Conservation (phyloP, 2,888 invertebrate genomes). For the Nemurella pictetii region DNA sequence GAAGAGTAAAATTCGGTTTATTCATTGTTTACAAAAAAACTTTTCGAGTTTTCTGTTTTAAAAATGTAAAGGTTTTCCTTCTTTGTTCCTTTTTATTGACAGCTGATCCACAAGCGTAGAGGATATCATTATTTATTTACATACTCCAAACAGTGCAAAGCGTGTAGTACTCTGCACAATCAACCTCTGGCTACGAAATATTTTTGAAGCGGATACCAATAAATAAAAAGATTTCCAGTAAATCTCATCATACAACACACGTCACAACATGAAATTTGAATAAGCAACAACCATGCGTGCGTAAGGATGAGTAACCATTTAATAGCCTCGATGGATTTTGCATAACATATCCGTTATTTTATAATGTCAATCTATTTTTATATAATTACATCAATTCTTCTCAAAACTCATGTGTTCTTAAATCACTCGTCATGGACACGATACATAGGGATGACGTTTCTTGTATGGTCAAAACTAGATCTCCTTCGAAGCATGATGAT, state of each 20-base stretch:
- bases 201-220: too few species aligned
- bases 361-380: not conserved
- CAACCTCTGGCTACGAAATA: too few species aligned
- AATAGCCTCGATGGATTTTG: not conserved
- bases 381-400: not conserved
- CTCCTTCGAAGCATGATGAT: not conserved
- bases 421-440: not conserved
- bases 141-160: too few species aligned
- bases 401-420: not conserved
- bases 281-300: too few species aligned
- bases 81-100: too few species aligned
- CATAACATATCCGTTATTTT: not conserved
- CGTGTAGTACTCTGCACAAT: too few species aligned
- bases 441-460: not conserved
- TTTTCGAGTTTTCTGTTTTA: too few species aligned
- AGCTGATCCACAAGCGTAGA: too few species aligned
- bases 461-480: not conserved
- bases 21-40: too few species aligned
- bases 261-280: not conserved
- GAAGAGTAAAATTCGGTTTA: too few species aligned
- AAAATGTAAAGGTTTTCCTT: too few species aligned
- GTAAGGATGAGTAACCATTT: not conserved
- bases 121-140: too few species aligned
- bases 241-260: not conserved
- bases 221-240: not conserved